These are phyloP conservation scores for Furcula furcula DNA, from an alignment of 2,888 invertebrate species.

Conservation along the genomic window DNA sequence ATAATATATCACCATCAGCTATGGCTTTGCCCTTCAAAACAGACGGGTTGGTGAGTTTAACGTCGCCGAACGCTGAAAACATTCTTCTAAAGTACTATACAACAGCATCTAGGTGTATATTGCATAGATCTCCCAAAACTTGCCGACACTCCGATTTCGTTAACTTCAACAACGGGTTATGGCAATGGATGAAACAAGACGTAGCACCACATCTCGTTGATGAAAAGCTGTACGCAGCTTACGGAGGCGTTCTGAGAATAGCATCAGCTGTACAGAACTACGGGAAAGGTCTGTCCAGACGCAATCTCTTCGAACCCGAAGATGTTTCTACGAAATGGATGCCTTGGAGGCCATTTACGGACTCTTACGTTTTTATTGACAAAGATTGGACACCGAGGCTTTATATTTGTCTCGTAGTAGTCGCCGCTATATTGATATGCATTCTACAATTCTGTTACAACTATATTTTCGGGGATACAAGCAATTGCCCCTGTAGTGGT, in stretches of 20 bases:
- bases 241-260: constrained; percentile 64
- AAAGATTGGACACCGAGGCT: constrained; percentile 54
- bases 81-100: constrained; percentile 65
- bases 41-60: constrained; percentile 54
- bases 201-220: constrained; percentile 65
- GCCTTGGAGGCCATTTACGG: constrained; percentile 50
- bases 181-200: constrained; percentile 73
- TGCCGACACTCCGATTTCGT: constrained; percentile 68
- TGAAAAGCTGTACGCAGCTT: constrained; percentile 64
- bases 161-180: constrained; percentile 66
- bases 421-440: constrained; percentile 49
- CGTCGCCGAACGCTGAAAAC: constrained; percentile 53
- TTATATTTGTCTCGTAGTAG: constrained; percentile 48
- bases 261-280: constrained; percentile 70
- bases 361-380: constrained; percentile 47
- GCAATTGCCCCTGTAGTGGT: constrained; percentile 42
- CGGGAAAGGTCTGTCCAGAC: constrained; percentile 58
- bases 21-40: constrained; percentile 61
- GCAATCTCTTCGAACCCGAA: constrained; percentile 54
- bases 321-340: constrained; percentile 44
- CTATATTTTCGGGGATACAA: constrained; percentile 45
- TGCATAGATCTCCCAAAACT: constrained; percentile 52
- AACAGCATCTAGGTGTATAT: constrained; percentile 61
- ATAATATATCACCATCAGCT: constrained; percentile 49
- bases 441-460: constrained; percentile 56